phyloP scores from a whole-genome alignment of 1,140 invertebrate genomes.

The Temnothorax curvispinosus region DNA sequence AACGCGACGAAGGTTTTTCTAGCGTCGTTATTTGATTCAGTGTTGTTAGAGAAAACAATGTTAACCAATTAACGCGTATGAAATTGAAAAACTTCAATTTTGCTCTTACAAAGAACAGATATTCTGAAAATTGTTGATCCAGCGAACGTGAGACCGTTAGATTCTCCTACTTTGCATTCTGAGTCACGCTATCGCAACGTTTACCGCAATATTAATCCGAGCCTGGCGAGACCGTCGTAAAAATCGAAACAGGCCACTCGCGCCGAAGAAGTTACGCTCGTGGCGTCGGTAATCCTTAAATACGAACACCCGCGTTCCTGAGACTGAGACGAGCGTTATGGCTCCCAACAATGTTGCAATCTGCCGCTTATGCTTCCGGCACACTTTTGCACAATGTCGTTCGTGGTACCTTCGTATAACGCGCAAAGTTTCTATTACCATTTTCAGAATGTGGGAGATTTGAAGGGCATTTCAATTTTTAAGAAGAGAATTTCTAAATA shows the following conservation, averaged over 20 bases:
- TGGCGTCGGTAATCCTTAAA: conserved; percentile 25
- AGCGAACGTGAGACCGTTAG: neutral
- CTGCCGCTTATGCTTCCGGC: conserved; percentile 10
- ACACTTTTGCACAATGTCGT: conserved; percentile 11
- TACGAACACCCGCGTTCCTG: conserved; percentile 16
- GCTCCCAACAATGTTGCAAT: conserved; percentile 27
- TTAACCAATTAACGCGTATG: neutral
- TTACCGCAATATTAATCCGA: neutral
- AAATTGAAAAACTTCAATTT: neutral
- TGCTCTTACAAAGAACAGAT: neutral
- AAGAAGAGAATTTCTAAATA: neutral
- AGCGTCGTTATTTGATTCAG: neutral
- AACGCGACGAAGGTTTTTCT: neutral
- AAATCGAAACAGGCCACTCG: conserved; percentile 28
- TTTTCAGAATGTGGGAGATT: neutral
- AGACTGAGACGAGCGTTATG: neutral
- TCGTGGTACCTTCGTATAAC: conserved; percentile 1
- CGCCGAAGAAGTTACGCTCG: conserved; percentile 35
- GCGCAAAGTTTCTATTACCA: neutral
- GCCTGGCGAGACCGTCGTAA: conserved; percentile 13
- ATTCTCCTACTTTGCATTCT: neutral
- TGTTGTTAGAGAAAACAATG: conserved; percentile 27
- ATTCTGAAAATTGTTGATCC: neutral
- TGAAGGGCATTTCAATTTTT: neutral
- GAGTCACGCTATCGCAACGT: neutral